Conservation (phyloP, 2,113 vertebrate species). For the Hippocampus mohnikei region DNA sequence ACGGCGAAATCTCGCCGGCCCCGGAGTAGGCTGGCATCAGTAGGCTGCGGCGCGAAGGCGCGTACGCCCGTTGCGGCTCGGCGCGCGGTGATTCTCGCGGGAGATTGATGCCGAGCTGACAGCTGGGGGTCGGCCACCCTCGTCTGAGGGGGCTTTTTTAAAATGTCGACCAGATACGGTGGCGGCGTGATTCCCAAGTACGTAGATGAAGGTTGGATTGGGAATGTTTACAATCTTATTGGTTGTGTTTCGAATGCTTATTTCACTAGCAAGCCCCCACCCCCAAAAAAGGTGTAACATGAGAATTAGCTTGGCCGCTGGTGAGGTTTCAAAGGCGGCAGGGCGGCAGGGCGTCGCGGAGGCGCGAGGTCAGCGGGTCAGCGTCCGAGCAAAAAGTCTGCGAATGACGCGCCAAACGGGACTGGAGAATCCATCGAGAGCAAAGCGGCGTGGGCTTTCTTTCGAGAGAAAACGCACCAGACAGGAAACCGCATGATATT, state of each 20-base stretch:
- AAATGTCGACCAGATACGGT: background rate
- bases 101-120: constrained; percentile 64
- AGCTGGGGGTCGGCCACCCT: constrained; percentile 33
- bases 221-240: too few relatives aligned
- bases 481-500: constrained; percentile 71
- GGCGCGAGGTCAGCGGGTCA: constrained; percentile 65
- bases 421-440: constrained; percentile 69
- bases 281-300: background rate
- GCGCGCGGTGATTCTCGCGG: constrained; percentile 50
- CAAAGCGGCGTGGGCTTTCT: constrained; percentile 58
- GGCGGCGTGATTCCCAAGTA: background rate
- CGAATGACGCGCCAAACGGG: constrained; percentile 49
- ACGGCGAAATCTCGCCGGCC: constrained; percentile 59
- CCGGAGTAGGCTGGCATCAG: constrained; percentile 48
- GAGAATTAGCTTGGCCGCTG: constrained; percentile 5
- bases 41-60: constrained; percentile 45
- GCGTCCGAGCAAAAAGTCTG: constrained; percentile 40
- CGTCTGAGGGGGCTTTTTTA: background rate
- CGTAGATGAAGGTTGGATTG: too few relatives aligned
- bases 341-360: constrained; percentile 22
- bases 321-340: background rate
- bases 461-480: constrained; percentile 57
- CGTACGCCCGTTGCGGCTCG: constrained; percentile 54
- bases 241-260: background rate
- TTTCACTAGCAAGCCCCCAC: too few relatives aligned